These are phyloP conservation scores for Cryptotis parvus DNA, from an alignment of 2,113 vertebrate species.

Conservation along the genomic window DNA sequence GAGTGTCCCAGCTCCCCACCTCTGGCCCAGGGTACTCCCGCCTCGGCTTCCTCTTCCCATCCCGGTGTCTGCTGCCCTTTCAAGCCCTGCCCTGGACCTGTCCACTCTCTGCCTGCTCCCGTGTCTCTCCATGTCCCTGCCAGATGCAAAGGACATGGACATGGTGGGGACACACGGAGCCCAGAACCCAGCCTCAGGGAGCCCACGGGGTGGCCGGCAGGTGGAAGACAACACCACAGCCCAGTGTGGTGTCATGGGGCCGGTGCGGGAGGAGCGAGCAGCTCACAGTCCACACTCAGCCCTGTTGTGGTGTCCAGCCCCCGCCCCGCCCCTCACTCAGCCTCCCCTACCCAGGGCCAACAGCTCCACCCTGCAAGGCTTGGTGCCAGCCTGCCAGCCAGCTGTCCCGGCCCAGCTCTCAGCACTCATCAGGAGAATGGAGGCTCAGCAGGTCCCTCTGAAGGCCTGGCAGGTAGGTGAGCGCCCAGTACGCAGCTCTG, in stretches of 20 bases:
- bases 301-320: not conserved
- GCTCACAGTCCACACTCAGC: too few species aligned
- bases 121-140: too few species aligned
- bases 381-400: slow-evolving; percentile 73
- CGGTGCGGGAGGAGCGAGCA: too few species aligned
- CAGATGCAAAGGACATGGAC: too few species aligned
- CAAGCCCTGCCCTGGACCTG: too few species aligned
- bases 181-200: too few species aligned
- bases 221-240: too few species aligned
- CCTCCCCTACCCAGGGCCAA: slow-evolving; percentile 25
- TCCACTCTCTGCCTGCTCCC: not conserved
- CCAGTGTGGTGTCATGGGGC: too few species aligned
- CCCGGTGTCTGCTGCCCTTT: not conserved
- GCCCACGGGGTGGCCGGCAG: too few species aligned
- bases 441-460: not conserved
- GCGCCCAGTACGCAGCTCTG: not conserved
- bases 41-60: not conserved
- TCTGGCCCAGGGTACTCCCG: not conserved
- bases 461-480: slow-evolving; percentile 82
- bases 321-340: not conserved
- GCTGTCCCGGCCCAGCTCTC: slow-evolving; percentile 68
- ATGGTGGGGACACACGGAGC: too few species aligned
- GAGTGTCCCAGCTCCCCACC: too few species aligned
- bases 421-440: slow-evolving; percentile 56
- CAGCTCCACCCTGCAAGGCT: slow-evolving; percentile 55